Evolutionary conservation across 2,113 vertebrate species (phyloP).

Genomic region (Motacilla tschutschensis): DNA sequence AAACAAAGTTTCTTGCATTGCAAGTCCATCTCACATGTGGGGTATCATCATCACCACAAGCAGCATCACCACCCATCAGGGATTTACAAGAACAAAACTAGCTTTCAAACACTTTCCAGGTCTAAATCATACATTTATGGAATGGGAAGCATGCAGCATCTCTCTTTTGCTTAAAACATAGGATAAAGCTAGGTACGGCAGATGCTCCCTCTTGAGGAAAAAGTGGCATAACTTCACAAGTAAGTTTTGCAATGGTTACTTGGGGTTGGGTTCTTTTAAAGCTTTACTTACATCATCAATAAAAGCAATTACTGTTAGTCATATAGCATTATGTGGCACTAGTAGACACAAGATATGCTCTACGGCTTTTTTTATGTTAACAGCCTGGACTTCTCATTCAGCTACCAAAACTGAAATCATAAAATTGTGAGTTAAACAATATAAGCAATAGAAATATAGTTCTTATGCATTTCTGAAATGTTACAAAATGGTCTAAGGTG

Average conservation of each 20-base stretch:
- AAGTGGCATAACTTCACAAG: neutral
- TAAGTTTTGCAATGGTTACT: neutral
- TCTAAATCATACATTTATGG: neutral
- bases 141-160: neutral
- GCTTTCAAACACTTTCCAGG: neutral
- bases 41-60: neutral
- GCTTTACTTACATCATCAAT: neutral
- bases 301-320: neutral
- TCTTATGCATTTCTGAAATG: neutral
- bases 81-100: neutral
- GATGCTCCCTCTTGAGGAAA: neutral
- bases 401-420: neutral
- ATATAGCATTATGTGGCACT: neutral
- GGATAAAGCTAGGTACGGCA: neutral
- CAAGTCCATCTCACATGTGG: neutral
- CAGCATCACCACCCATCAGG: neutral
- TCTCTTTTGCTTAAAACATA: neutral
- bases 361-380: neutral
- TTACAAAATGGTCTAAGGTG: neutral
- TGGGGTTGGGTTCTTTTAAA: neutral
- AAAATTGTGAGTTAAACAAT: neutral
- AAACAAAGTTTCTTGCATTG: neutral
- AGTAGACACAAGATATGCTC: neutral
- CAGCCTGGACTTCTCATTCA: neutral
- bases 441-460: neutral